Conservation (phyloP, 1,140 invertebrate species). For the Cephus cinctus region DNA sequence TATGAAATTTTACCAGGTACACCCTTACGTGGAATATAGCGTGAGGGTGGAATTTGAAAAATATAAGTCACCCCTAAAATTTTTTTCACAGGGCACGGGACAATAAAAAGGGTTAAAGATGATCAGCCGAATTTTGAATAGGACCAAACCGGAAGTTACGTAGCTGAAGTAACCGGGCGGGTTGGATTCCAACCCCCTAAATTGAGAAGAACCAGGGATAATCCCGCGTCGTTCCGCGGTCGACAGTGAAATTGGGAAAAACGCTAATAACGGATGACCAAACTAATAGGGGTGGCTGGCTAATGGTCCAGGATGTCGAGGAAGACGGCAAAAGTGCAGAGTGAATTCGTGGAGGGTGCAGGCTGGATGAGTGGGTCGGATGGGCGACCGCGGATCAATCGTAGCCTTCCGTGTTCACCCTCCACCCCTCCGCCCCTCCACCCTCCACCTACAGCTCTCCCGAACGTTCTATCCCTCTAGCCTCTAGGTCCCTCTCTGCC, state of each 20-base stretch:
- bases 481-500: slow-evolving; percentile 21
- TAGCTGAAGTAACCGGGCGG: neutral
- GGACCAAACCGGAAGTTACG: too few relatives aligned
- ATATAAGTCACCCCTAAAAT: too few relatives aligned
- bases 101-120: too few relatives aligned
- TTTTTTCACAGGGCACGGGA: too few relatives aligned
- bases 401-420: slow-evolving; percentile 46
- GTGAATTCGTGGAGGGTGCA: slow-evolving; percentile 39
- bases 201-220: too few relatives aligned
- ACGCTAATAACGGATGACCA: neutral
- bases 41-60: too few relatives aligned
- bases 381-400: slow-evolving; percentile 52
- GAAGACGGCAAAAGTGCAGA: slow-evolving; percentile 34
- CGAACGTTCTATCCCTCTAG: slow-evolving; percentile 23
- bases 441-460: slow-evolving; percentile 15
- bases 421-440: slow-evolving; percentile 20
- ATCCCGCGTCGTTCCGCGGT: too few relatives aligned
- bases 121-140: too few relatives aligned
- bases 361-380: slow-evolving; percentile 21
- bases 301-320: slow-evolving; percentile 17
- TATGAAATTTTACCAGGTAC: too few relatives aligned
- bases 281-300: slow-evolving; percentile 6
- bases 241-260: slow-evolving; percentile 6
- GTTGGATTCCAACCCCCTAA: too few relatives aligned
- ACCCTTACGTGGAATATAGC: too few relatives aligned